These are phyloP conservation scores for Carcina quercana DNA, from an alignment of 2,888 invertebrate genomes.

Conservation along the genomic window DNA sequence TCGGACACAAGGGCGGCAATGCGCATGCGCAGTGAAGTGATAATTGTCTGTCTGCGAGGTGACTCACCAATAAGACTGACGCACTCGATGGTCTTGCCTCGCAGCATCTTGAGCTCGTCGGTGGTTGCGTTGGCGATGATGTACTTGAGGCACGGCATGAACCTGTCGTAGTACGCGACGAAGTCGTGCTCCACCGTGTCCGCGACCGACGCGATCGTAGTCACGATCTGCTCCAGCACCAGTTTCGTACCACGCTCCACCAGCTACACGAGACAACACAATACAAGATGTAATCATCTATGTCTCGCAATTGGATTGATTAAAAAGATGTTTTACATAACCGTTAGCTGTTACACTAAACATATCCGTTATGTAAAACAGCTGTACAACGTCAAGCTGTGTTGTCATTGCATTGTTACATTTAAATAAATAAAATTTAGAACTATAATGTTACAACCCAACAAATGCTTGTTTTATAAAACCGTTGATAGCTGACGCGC, in stretches of 20 bases:
- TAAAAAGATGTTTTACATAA: neutral
- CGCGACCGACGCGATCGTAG: slow-evolving; percentile 98
- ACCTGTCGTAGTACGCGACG: slow-evolving; percentile 92
- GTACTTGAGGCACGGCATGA: slow-evolving; percentile 96
- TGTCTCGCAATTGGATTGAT: too few species aligned
- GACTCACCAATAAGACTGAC: slow-evolving; percentile 93
- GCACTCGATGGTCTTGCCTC: slow-evolving; percentile 99
- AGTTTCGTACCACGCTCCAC: slow-evolving; percentile 96
- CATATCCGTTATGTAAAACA: too few species aligned
- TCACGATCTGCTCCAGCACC: slow-evolving; percentile 98
- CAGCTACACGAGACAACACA: slow-evolving; percentile 59
- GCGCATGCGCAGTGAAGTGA: too few species aligned
- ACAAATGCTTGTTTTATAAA: too few species aligned
- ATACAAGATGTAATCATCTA: neutral
- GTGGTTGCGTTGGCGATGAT: slow-evolving; percentile 96
- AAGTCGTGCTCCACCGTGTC: slow-evolving; percentile 99
- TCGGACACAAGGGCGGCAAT: too few species aligned
- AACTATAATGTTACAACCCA: too few species aligned
- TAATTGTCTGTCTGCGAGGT: too few species aligned
- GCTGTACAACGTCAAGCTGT: too few species aligned
- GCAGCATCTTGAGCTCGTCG: slow-evolving; percentile 89
- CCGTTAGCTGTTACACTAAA: too few species aligned
- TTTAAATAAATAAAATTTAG: too few species aligned
- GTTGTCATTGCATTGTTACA: too few species aligned
- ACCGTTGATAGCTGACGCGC: too few species aligned